phyloP scores from a whole-genome alignment of 2,113 vertebrate genomes.

The Bothrops jararaca region DNA sequence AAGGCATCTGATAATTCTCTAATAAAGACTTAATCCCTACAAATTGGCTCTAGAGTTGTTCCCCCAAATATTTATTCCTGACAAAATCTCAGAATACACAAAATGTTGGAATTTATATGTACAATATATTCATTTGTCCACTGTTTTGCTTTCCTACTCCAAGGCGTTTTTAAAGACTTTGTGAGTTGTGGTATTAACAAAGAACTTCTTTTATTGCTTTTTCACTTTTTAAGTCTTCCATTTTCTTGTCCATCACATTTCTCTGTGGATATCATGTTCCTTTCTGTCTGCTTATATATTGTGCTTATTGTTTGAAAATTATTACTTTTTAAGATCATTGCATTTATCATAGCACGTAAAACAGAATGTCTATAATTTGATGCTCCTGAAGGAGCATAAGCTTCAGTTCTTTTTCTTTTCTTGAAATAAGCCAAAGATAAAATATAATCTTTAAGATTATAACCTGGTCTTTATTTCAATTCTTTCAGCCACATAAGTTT shows the following conservation, averaged over 20 bases:
- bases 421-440: slow-evolving; percentile 26
- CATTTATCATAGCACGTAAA: slow-evolving; percentile 21
- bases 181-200: neutral
- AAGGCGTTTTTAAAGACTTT: neutral
- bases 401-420: neutral
- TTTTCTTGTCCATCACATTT: slow-evolving; percentile 4
- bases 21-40: neutral
- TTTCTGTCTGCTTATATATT: slow-evolving; percentile 1
- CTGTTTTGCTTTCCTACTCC: neutral
- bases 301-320: slow-evolving; percentile 23
- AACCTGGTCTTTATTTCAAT: neutral
- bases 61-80: neutral
- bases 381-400: neutral
- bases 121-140: neutral
- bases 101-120: neutral
- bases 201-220: neutral
- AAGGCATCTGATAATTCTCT: neutral
- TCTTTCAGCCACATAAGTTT: no score
- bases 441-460: neutral
- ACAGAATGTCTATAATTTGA: slow-evolving; percentile 19
- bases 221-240: neutral
- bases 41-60: neutral
- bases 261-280: neutral
- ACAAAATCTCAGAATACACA: neutral
- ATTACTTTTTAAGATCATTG: slow-evolving; percentile 15